Percentiles rank a stretch among this genome's conserved stretches.
These are phyloP conservation scores for zebrafish (Danio rerio) DNA, from an alignment of 2,113 vertebrate species.

Conservation along the genomic window DNA sequence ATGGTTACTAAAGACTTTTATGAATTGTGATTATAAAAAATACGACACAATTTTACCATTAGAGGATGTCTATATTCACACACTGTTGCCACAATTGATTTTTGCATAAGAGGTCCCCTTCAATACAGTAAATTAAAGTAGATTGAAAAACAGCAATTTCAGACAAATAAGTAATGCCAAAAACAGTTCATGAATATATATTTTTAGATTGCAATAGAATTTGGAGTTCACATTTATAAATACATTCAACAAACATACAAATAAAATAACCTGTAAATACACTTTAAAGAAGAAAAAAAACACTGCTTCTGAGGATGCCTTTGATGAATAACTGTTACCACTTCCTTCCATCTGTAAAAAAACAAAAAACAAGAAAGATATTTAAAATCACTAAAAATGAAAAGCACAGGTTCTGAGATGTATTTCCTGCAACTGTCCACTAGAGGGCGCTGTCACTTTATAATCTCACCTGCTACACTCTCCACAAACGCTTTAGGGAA, in stretches of 20 bases:
- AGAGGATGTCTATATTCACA: too few species aligned
- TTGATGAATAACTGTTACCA: not conserved
- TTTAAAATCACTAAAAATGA: too few species aligned
- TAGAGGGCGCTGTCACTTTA: not conserved
- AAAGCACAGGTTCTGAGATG: not conserved
- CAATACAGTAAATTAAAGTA: too few species aligned
- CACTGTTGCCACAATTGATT: too few species aligned
- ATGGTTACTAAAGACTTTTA: too few species aligned
- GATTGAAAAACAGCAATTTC: too few species aligned
- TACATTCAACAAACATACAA: not conserved
- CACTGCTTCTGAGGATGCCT: not conserved
- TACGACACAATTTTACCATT: too few species aligned
- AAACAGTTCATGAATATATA: slow-evolving; percentile 6
- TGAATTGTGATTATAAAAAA: too few species aligned
- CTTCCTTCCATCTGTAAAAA: not conserved
- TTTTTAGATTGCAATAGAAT: not conserved
- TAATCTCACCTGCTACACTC: slow-evolving; percentile 75
- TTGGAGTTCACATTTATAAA: slow-evolving; percentile 10
- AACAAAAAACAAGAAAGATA: not conserved
- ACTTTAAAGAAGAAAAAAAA: not conserved
- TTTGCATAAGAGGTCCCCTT: too few species aligned
- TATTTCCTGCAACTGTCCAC: not conserved
- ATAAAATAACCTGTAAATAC: not conserved
- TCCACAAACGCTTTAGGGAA: slow-evolving; percentile 87
- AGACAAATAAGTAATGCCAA: not conserved